These are phyloP conservation scores for Pangasius larnaudii DNA, from an alignment of 2,797 vertebrate genomes.

Conservation along the genomic window DNA sequence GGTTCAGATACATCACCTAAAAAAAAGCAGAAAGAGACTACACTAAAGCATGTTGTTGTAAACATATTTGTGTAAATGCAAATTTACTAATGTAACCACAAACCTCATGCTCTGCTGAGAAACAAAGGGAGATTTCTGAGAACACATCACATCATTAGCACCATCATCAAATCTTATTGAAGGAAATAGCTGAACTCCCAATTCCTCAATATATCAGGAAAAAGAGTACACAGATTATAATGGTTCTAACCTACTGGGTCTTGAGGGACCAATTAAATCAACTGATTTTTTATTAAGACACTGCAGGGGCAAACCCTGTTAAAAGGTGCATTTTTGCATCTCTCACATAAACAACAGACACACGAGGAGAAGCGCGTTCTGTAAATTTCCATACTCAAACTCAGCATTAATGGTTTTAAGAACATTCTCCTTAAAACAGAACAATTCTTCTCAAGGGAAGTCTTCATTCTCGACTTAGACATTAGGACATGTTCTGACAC, in stretches of 20 bases:
- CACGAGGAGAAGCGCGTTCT: slow-evolving; percentile 13
- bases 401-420: slow-evolving; percentile 42
- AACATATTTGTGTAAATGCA: background rate
- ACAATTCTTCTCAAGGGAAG: slow-evolving; percentile 61
- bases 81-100: background rate
- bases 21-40: background rate
- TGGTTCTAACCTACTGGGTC: slow-evolving; percentile 28
- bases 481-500: slow-evolving; percentile 83
- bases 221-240: slow-evolving; percentile 21
- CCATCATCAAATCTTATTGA: slow-evolving; percentile 35
- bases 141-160: slow-evolving; percentile 61
- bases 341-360: slow-evolving; percentile 44
- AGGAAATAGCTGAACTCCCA: background rate
- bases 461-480: slow-evolving; percentile 57
- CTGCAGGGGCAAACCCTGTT: slow-evolving; percentile 62
- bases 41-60: slow-evolving; percentile 1
- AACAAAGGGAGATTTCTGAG: background rate
- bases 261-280: slow-evolving; percentile 41
- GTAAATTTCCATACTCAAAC: slow-evolving; percentile 56
- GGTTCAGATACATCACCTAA: background rate
- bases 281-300: slow-evolving; percentile 69
- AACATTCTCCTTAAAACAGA: slow-evolving; percentile 64
- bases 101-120: background rate
- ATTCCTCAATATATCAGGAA: background rate
- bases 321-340: slow-evolving; percentile 58